Conservation (phyloP, 2,888 invertebrate genomes). For the Morpho helenor region DNA sequence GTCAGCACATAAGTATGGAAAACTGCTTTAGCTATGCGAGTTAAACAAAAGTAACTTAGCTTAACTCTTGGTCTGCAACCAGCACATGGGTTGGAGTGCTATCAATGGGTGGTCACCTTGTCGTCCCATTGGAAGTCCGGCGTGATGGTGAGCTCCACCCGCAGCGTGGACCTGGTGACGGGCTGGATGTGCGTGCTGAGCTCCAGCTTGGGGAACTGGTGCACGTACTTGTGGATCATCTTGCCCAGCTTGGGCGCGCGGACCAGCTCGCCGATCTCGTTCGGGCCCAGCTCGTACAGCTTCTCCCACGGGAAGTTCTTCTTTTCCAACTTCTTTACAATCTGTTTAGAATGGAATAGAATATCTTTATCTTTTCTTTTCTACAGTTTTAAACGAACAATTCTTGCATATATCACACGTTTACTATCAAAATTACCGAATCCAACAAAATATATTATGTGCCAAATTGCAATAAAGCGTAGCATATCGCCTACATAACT, state of each 20-base stretch:
- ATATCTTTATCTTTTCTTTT: neutral
- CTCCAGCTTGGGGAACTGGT: slow-evolving; percentile 98
- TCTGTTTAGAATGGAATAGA: slow-evolving; percentile 36
- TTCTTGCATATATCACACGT: no score
- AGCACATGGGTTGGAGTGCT: no score
- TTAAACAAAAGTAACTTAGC: no score
- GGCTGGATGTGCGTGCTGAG: slow-evolving; percentile 98
- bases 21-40: no score
- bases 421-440: no score
- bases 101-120: slow-evolving; percentile 75
- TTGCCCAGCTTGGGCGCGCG: slow-evolving; percentile 94
- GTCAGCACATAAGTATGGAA: no score
- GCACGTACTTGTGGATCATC: slow-evolving; percentile 96
- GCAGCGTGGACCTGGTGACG: slow-evolving; percentile 93
- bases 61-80: no score
- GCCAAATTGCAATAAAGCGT: no score
- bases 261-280: slow-evolving; percentile 95
- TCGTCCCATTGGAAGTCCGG: slow-evolving; percentile 99
- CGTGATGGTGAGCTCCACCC: slow-evolving; percentile 97
- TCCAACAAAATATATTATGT: no score
- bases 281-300: slow-evolving; percentile 96
- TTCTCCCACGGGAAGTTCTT: slow-evolving; percentile 97
- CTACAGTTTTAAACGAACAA: no score
- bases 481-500: no score
- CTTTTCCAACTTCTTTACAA: slow-evolving; percentile 97